Evolutionary conservation across 2,113 vertebrate species (phyloP).

Genomic region (Vireo altiloquus): DNA sequence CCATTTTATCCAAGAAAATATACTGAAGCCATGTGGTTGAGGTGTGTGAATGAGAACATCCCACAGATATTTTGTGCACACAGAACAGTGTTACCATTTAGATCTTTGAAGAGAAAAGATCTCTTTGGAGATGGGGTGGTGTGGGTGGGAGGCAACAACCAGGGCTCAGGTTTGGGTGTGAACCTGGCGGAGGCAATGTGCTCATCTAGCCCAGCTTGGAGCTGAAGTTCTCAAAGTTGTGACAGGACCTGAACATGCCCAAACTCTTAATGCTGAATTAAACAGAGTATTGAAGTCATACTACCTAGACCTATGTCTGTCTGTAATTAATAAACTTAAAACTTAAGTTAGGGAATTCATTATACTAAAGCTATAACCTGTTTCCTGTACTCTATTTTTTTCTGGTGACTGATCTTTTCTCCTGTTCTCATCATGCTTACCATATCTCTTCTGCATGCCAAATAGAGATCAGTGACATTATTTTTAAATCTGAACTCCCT

Average conservation of each 20-base stretch:
- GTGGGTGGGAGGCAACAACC: not conserved
- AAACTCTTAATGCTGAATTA: not conserved
- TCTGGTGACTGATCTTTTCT: slow-evolving; percentile 27
- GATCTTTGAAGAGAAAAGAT: not conserved
- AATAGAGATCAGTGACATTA: slow-evolving; percentile 23
- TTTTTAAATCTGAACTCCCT: slow-evolving; percentile 16
- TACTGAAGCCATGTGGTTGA: not conserved
- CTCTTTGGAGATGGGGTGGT: not conserved
- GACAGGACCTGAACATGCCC: not conserved
- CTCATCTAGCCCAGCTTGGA: not conserved
- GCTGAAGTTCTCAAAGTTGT: not conserved
- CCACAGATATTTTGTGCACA: not conserved
- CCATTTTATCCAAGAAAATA: not conserved
- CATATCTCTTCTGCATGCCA: not conserved
- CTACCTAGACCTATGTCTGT: not conserved
- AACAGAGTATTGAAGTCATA: slow-evolving; percentile 1
- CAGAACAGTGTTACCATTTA: not conserved
- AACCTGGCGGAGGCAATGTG: not conserved
- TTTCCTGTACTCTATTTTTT: slow-evolving; percentile 12
- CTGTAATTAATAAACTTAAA: slow-evolving; percentile 2
- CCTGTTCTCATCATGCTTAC: not conserved
- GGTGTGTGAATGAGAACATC: not conserved
- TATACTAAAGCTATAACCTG: slow-evolving; percentile 11
- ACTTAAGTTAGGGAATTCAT: slow-evolving; percentile 3
- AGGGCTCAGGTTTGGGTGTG: rapidly evolving